Conservation (phyloP, 2,113 vertebrate genomes). For the Abramis brama region DNA sequence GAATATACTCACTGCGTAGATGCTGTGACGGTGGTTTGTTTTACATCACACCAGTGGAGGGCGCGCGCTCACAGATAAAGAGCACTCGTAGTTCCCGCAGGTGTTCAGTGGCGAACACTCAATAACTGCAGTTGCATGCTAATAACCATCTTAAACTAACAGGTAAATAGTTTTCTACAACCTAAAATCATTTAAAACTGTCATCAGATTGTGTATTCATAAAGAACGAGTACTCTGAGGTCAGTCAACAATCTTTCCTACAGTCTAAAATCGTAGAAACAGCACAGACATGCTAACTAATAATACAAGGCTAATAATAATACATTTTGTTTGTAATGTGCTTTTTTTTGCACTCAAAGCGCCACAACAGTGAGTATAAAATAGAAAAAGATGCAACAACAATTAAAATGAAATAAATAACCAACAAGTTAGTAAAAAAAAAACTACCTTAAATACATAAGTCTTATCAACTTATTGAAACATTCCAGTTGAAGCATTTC, state of each 20-base stretch:
- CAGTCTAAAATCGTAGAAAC: neutral
- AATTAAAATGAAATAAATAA: no score
- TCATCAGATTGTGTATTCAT: neutral
- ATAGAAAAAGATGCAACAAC: no score
- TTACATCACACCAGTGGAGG: conserved; percentile 6
- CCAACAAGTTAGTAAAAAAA: no score
- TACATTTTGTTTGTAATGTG: no score
- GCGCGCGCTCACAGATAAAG: conserved; percentile 14
- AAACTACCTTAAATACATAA: no score
- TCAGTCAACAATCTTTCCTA: neutral
- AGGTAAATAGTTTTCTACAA: neutral
- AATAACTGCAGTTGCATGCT: neutral
- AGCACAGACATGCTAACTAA: neutral
- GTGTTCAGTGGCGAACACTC: neutral
- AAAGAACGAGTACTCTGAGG: neutral
- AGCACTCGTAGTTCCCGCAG: neutral
- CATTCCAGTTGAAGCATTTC: no score
- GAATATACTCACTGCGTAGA: neutral
- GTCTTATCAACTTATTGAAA: no score
- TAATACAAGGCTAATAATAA: no score
- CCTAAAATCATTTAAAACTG: neutral
- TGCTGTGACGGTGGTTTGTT: neutral
- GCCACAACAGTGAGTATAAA: no score
- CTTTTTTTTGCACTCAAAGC: no score
- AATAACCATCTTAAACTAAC: no score